Evolutionary conservation across 35 echinoderm and acorn worm genomes (phyloP).

Genomic region (Diadema setosum): DNA sequence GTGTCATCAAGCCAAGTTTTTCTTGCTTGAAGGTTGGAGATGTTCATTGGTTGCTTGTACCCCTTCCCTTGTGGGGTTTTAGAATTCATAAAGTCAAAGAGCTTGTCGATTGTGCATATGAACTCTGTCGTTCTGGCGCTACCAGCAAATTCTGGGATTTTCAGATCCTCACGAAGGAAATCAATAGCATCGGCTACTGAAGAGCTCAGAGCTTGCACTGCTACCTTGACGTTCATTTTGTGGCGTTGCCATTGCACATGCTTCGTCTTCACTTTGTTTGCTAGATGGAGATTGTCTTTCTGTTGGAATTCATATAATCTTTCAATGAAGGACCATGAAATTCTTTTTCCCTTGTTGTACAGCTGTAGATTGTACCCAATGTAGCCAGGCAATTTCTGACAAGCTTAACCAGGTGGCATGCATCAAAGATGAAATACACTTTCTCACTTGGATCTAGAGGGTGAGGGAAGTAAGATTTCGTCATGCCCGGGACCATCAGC

Average conservation of each 20-base stretch:
- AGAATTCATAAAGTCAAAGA: constrained; percentile 65
- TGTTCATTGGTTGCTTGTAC: constrained; percentile 51
- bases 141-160: constrained; percentile 39
- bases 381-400: constrained; percentile 58
- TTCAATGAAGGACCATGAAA: constrained; percentile 55
- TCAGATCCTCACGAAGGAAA: constrained; percentile 45
- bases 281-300: constrained; percentile 36
- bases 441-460: constrained; percentile 25
- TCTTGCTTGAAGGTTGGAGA: constrained; percentile 5
- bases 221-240: constrained; percentile 81
- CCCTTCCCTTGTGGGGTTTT: constrained; percentile 22
- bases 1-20: constrained; percentile 38
- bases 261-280: constrained; percentile 64
- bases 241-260: constrained; percentile 58
- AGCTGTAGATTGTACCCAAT: constrained; percentile 8
- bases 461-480: constrained; percentile 16
- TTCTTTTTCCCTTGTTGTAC: constrained; percentile 28
- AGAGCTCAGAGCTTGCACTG: constrained; percentile 55
- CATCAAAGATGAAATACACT: constrained; percentile 70
- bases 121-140: constrained; percentile 60
- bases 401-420: constrained; percentile 49
- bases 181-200: constrained; percentile 79
- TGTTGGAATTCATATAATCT: constrained; percentile 46
- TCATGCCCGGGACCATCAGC: background rate
- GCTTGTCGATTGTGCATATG: constrained; percentile 60